Percentiles rank a stretch among this genome's conserved stretches.
Conservation (phyloP, 2,888 invertebrate genomes). For the Clanis bilineata region DNA sequence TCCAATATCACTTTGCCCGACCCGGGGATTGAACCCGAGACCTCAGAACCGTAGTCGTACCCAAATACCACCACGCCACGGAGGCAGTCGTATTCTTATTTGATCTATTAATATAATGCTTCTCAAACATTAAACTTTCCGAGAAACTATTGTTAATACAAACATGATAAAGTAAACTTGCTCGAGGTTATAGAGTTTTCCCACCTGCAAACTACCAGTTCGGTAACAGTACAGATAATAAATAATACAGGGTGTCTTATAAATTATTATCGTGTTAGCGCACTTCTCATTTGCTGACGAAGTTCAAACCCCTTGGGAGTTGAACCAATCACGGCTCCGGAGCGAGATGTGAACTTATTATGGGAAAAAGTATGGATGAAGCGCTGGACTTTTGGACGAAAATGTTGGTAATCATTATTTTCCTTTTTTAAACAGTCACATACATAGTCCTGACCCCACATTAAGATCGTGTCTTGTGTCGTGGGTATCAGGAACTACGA, state of each 20-base stretch:
- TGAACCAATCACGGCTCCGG: slow-evolving; percentile 75
- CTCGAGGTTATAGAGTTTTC: slow-evolving; percentile 3
- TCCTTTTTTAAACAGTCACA: no score
- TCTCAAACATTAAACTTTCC: neutral
- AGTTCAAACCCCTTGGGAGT: slow-evolving; percentile 69
- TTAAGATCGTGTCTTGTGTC: no score
- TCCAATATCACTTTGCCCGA: no score
- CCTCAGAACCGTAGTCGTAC: no score
- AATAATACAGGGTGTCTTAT: slow-evolving; percentile 75
- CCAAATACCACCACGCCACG: no score
- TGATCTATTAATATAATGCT: neutral
- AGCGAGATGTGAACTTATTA: slow-evolving; percentile 69
- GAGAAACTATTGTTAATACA: neutral
- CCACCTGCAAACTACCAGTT: slow-evolving; percentile 31
- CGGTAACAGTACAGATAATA: slow-evolving; percentile 60
- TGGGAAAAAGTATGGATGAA: slow-evolving; percentile 61
- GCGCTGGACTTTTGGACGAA: slow-evolving; percentile 22
- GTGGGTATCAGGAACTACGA: no score
- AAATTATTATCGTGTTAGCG: slow-evolving; percentile 79
- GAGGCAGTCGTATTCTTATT: no score
- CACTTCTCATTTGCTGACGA: slow-evolving; percentile 82
- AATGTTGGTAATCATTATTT: slow-evolving; percentile 22
- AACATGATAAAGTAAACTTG: neutral
- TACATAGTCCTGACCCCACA: no score
- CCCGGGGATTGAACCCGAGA: no score